phyloP scores from a whole-genome alignment of 2,113 vertebrate genomes.

The Lophura nycthemera region DNA sequence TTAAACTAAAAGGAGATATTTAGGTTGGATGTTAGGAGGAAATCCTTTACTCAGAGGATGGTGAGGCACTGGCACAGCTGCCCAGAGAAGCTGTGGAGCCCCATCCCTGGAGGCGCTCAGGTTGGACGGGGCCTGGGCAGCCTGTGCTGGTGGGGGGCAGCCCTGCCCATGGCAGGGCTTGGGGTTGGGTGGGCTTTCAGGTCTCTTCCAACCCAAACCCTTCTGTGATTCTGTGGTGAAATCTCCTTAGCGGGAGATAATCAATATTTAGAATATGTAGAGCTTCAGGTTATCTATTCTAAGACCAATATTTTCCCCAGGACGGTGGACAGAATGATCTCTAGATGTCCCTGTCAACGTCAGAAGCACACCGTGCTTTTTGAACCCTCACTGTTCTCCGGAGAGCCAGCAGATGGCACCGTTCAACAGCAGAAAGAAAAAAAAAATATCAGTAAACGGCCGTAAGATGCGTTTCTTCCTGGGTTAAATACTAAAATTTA shows the following conservation, averaged over 20 bases:
- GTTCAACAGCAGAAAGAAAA: neutral
- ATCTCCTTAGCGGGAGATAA: neutral
- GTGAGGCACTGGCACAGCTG: no score
- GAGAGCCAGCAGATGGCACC: conserved; percentile 43
- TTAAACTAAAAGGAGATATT: no score
- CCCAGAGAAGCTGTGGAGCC: no score
- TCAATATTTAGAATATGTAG: rapidly evolving
- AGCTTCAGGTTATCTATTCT: neutral
- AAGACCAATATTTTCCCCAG: neutral
- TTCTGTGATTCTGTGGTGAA: neutral
- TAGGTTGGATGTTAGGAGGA: no score
- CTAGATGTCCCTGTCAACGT: neutral
- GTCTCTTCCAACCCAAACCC: no score
- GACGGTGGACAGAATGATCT: neutral
- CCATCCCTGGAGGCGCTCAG: no score
- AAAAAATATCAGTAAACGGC: rapidly evolving
- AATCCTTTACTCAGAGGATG: no score
- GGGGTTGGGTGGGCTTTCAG: no score
- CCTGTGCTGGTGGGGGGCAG: no score
- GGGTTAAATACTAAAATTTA: rapidly evolving
- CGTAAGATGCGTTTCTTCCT: rapidly evolving
- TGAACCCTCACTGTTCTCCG: no score
- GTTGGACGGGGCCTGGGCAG: no score
- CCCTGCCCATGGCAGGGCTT: no score
- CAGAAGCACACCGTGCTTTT: neutral